These are phyloP conservation scores for Ascaphus truei DNA, from an alignment of 2,113 vertebrate species.

Conservation along the genomic window DNA sequence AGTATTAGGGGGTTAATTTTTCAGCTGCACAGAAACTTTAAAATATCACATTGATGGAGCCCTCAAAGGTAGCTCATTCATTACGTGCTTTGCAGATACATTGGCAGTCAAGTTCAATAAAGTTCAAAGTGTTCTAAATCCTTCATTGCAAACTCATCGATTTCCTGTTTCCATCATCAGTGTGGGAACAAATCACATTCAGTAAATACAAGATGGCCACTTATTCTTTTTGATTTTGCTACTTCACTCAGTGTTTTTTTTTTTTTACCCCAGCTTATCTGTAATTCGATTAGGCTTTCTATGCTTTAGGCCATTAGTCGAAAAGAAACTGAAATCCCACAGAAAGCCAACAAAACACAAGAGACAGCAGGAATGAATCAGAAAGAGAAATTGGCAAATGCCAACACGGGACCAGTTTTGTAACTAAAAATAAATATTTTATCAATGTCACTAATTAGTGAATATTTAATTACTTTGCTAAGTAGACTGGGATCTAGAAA, in stretches of 20 bases:
- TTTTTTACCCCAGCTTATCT: neutral
- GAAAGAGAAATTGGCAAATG: slow-evolving; percentile 13
- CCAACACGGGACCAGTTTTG: neutral
- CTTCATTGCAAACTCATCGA: neutral
- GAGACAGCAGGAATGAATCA: slow-evolving; percentile 13
- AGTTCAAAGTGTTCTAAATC: neutral
- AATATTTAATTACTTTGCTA: slow-evolving; percentile 24
- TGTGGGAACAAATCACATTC: neutral
- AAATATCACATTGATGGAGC: neutral
- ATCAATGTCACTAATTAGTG: slow-evolving; percentile 23
- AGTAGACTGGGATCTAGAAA: neutral
- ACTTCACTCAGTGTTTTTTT: neutral
- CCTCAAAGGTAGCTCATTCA: neutral
- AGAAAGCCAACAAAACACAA: slow-evolving; percentile 9
- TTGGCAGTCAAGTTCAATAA: slow-evolving; percentile 4
- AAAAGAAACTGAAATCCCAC: slow-evolving; percentile 23
- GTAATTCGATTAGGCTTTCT: neutral
- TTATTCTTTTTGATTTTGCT: slow-evolving; percentile 10
- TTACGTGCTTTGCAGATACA: slow-evolving; percentile 11
- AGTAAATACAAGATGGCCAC: neutral
- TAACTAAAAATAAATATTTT: slow-evolving; percentile 30
- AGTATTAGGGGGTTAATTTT: neutral
- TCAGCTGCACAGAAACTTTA: neutral
- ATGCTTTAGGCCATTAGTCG: slow-evolving; percentile 16
- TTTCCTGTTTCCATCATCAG: too few relatives aligned